These are phyloP conservation scores for Hydrolagus affinis DNA, from an alignment of 2,113 vertebrate genomes.

Conservation along the genomic window DNA sequence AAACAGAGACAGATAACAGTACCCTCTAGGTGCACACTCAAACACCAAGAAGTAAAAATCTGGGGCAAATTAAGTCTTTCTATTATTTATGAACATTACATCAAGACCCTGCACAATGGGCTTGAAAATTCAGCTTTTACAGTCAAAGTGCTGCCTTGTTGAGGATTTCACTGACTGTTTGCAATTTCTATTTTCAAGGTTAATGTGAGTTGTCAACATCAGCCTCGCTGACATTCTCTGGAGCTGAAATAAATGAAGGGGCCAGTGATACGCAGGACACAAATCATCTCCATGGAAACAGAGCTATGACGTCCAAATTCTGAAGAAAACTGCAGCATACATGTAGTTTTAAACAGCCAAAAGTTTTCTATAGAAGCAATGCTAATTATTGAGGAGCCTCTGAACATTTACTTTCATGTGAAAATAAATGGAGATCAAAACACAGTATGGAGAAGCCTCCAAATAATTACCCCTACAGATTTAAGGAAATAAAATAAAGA, in stretches of 20 bases:
- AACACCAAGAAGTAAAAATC: neutral
- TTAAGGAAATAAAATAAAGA: conserved; percentile 10
- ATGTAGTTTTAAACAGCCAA: neutral
- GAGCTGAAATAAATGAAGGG: neutral
- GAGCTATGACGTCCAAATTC: neutral
- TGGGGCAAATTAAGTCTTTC: neutral
- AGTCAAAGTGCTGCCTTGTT: neutral
- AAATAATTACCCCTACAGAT: conserved; percentile 1
- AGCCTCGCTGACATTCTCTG: conserved; percentile 5
- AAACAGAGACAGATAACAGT: too few relatives aligned
- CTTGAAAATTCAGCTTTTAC: neutral
- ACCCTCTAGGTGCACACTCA: too few relatives aligned
- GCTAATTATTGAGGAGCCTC: neutral
- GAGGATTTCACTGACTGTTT: neutral
- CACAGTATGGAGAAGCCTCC: neutral
- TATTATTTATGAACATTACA: neutral
- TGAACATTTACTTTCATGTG: neutral
- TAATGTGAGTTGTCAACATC: neutral
- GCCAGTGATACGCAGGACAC: conserved; percentile 12
- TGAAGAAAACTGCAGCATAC: neutral
- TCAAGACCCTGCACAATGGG: neutral
- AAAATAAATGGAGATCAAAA: neutral
- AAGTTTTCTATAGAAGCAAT: neutral
- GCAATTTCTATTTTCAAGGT: neutral
- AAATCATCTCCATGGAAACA: conserved; percentile 23